phyloP scores from a whole-genome alignment of 53 echinoderm and acorn worm species.

The Crossaster papposus region DNA sequence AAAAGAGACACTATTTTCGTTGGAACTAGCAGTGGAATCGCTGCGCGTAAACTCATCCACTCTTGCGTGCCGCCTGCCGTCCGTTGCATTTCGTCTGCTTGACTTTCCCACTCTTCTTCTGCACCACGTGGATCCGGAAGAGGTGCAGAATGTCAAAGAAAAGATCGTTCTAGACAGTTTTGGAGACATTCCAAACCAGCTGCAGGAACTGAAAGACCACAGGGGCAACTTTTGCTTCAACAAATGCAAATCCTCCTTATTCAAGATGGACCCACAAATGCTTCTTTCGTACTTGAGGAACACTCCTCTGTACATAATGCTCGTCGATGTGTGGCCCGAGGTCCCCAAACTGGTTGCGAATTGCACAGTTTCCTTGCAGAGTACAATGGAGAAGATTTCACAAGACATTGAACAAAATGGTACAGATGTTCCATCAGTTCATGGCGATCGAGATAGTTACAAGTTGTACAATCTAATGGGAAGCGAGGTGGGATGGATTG shows the following conservation, averaged over 20 bases:
- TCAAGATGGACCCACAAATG: slow-evolving; percentile 73
- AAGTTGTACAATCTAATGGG: slow-evolving; percentile 93
- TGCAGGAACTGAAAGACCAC: slow-evolving; percentile 80
- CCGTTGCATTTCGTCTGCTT: slow-evolving; percentile 87
- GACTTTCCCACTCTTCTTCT: slow-evolving; percentile 91
- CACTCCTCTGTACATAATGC: slow-evolving; percentile 89
- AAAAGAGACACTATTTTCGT: slow-evolving; percentile 80
- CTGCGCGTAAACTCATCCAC: slow-evolving; percentile 72
- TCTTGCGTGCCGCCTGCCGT: slow-evolving; percentile 83
- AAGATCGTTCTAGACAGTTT: slow-evolving; percentile 27
- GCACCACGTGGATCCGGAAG: slow-evolving; percentile 74
- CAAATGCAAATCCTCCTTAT: slow-evolving; percentile 91
- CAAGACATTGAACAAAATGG: slow-evolving; percentile 76
- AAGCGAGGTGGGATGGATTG: slow-evolving; percentile 80
- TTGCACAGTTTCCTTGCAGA: slow-evolving; percentile 75
- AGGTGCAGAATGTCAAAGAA: slow-evolving; percentile 61
- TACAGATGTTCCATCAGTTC: slow-evolving; percentile 79
- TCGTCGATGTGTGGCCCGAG: slow-evolving; percentile 84
- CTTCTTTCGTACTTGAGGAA: slow-evolving; percentile 74
- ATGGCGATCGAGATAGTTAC: slow-evolving; percentile 77
- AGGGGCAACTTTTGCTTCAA: slow-evolving; percentile 86
- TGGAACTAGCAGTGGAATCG: slow-evolving; percentile 87
- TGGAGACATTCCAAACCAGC: slow-evolving; percentile 65
- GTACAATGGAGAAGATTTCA: slow-evolving; percentile 61
- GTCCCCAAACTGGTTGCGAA: slow-evolving; percentile 84